Conservation (phyloP, 92 coral and sea anemone genomes). For the Virgularia gustaviana region DNA sequence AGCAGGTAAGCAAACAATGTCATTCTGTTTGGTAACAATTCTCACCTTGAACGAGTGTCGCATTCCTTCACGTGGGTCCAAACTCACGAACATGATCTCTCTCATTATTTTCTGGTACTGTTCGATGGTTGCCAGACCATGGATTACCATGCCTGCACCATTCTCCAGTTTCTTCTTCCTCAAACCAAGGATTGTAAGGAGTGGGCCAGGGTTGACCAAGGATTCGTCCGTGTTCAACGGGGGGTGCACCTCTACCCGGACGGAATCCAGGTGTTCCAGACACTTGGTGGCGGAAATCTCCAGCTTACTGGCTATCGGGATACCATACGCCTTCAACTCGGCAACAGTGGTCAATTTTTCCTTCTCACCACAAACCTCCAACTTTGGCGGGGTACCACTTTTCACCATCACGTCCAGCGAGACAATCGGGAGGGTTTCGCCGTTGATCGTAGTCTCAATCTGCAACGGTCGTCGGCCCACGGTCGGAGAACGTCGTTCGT, state of each 20-base stretch:
- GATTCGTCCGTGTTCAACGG: conserved; percentile 67
- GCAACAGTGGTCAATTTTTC: conserved; percentile 35
- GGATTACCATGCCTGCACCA: conserved; percentile 59
- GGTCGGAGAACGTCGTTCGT: conserved; percentile 78
- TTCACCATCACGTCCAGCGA: conserved; percentile 53
- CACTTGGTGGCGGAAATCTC: conserved; percentile 51
- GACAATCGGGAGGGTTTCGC: conserved; percentile 39
- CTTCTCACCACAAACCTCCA: conserved; percentile 57
- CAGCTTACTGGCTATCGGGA: conserved; percentile 60
- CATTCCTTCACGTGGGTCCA: conserved; percentile 44
- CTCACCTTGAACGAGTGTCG: conserved; percentile 68
- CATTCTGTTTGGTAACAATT: neutral
- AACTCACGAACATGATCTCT: conserved; percentile 67
- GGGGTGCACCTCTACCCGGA: conserved; percentile 71
- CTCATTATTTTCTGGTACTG: conserved; percentile 67
- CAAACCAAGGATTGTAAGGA: conserved; percentile 61
- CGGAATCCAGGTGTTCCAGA: conserved; percentile 59
- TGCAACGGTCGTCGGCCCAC: conserved; percentile 68
- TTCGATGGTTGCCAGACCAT: conserved; percentile 75
- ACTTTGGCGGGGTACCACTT: conserved; percentile 58
- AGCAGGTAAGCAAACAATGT: neutral
- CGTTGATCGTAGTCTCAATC: conserved; percentile 52
- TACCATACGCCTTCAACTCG: conserved; percentile 58
- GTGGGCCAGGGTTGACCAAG: conserved; percentile 62
- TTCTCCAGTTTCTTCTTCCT: conserved; percentile 51